Base-by-base conservation (phyloP, 2,888 invertebrate genomes). In the Zaprionus bogoriensis region DNA sequence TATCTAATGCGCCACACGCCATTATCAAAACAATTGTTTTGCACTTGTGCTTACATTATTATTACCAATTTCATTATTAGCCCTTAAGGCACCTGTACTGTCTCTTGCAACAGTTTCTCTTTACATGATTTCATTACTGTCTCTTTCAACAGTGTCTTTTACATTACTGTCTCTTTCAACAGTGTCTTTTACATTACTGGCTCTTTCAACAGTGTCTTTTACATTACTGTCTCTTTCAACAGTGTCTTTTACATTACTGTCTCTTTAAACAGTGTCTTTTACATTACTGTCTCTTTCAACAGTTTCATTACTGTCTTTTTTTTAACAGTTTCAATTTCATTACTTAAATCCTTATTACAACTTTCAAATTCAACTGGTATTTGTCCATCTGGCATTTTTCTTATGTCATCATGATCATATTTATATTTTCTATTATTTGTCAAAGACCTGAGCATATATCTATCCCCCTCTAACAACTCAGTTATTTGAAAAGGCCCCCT, bases 351-450 rank as follows among this genome's bases (percentile, higher is more conserved):
- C 22, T 46, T 12, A 12, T 41, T n/a, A 23, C 41, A 6, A 41
- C 23, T 23, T 41, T 41, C 41, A 32, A 57, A 50, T n/a, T 58
- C 28, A 45, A 36, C 38, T 41, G 54, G 44, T 51, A 59, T 25
- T 25, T 47, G 54, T 12, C 58, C 51, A 30, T 53, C 19, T 47
- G 47, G 62, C 42, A 63, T 45, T 59, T n/a, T n/a, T n/a, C n/a
- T n/a, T n/a, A n/a, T 45, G 17, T 36, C 36, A 17, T 44, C 64
- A 42, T 48, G 50, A 25, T 30, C 44, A 50, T 50, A 58, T 20
- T 57, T 57, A 36, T 44, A 48, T 32, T 57, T 57, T 45, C 32
- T 52, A 32, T 52, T 53, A 25, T 44, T 46, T 32, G 36, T 36
- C 53, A 53, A 53, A 20, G 59, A 39, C 41, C 25, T 52, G 10